Base-by-base conservation (phyloP, 2,113 vertebrate species). In the Fulica atra region DNA sequence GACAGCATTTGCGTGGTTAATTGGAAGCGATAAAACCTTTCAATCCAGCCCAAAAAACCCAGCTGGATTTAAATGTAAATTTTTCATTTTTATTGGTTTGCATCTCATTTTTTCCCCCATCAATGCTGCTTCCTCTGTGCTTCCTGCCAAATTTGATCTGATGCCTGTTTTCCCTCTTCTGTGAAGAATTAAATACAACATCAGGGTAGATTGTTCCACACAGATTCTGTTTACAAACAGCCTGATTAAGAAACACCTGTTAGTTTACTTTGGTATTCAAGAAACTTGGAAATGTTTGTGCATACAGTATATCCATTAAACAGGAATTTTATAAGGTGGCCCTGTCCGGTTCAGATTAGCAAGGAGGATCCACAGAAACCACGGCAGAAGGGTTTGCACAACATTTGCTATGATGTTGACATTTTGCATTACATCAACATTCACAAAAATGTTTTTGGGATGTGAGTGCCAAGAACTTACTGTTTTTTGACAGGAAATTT, bases 391-490 rank as follows among this genome's bases (percentile, higher is more conserved):
- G 8, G 48, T 61, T 73, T 83, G 68, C 21, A 44, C 31, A 38
- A 50, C 36, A n/a, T 69, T 91, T 89, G 81, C 90, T 73, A 28
- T 11, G 36, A 65, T 93, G 78, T 91, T 94, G 92, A 95, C 81
- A 71, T 65, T 87, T 92, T 7, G 21, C 68, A 93, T 93, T 92
- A 90, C 35, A 31, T 93, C 81, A 89, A 78, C 50, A 73, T 66
- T 92, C 88, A 88, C 78, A 97, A 89, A 95, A 93, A 94, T 16
- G 48, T 40, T 61, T 91, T 81, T 24, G 50, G 56, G 50, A 81
- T 78, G 24, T 2, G 29, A 69, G 64, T 94, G 96, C 94, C 96
- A 98, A 97, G 85, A 92, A 85, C 86, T 60, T 83, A 92, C 20
- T 93, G 81, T 0, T 72, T 85, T 86, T 61, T 89, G 74, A 69